Evolutionary conservation across 1,140 invertebrate genomes (phyloP).

Genomic region (Ooceraea biroi): DNA sequence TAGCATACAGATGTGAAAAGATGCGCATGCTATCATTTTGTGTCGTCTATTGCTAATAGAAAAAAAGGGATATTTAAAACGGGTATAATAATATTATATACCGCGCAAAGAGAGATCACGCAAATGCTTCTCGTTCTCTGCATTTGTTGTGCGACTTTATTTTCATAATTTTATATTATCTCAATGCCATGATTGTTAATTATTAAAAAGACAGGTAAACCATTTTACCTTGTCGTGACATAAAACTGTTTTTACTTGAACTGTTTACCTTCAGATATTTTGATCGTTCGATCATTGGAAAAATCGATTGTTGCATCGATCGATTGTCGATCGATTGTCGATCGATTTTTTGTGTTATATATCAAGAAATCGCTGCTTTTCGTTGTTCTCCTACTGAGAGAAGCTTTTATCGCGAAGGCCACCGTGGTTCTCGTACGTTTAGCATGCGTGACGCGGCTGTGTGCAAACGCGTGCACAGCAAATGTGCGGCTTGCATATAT

Average conservation of each 20-base stretch:
- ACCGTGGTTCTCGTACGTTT: slow-evolving; percentile 40
- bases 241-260: no score
- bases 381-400: no score
- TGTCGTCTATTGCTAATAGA: slow-evolving; percentile 33
- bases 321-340: not conserved
- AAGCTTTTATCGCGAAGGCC: slow-evolving; percentile 61
- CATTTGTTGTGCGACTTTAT: no score
- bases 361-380: slow-evolving; percentile 9
- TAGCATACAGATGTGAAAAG: no score
- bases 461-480: slow-evolving; percentile 43
- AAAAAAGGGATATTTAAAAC: no score
- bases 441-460: slow-evolving; percentile 62
- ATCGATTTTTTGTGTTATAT: not conserved
- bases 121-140: no score
- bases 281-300: not conserved
- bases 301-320: slow-evolving; percentile 9
- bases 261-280: not conserved
- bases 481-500: slow-evolving; percentile 40
- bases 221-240: no score
- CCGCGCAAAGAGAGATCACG: no score
- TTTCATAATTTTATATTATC: no score
- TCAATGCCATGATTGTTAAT: no score
- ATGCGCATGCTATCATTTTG: slow-evolving; percentile 30
- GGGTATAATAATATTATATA: no score
- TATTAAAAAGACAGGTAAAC: no score